Conservation (phyloP, 2,888 invertebrate species). For the Buathra laborator region DNA sequence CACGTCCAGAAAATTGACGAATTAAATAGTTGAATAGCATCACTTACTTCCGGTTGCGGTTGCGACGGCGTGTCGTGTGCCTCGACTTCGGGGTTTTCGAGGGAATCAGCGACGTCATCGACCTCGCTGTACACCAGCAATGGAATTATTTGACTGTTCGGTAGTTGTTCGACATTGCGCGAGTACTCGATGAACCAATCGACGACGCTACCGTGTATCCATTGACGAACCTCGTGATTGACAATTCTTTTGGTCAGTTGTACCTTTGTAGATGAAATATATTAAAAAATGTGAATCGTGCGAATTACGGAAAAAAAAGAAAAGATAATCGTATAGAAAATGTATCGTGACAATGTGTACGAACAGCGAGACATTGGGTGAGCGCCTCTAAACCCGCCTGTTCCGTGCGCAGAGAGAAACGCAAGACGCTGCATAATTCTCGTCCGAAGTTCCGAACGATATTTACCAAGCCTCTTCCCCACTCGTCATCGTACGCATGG, state of each 20-base stretch:
- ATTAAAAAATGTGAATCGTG: neutral
- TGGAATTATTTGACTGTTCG: slow-evolving; percentile 73
- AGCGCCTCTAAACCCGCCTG: slow-evolving; percentile 84
- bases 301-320: neutral
- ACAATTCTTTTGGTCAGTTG: slow-evolving; percentile 76
- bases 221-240: slow-evolving; percentile 79
- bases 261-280: slow-evolving; percentile 73
- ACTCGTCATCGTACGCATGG: slow-evolving; percentile 40
- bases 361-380: slow-evolving; percentile 83
- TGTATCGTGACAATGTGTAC: slow-evolving; percentile 62
- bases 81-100: slow-evolving; percentile 33
- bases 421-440: slow-evolving; percentile 75
- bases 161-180: slow-evolving; percentile 68
- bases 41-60: slow-evolving; percentile 76
- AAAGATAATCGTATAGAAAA: neutral
- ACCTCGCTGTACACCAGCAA: slow-evolving; percentile 73
- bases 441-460: slow-evolving; percentile 72
- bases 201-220: slow-evolving; percentile 75
- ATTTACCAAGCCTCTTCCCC: slow-evolving; percentile 43
- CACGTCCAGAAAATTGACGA: neutral
- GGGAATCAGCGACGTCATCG: slow-evolving; percentile 21
- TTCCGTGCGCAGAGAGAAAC: slow-evolving; percentile 80
- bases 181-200: slow-evolving; percentile 72
- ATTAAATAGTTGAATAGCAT: neutral
- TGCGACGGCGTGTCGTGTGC: slow-evolving; percentile 63